Conservation (phyloP, 23 tunicate species). For the Ascidia mentula region DNA sequence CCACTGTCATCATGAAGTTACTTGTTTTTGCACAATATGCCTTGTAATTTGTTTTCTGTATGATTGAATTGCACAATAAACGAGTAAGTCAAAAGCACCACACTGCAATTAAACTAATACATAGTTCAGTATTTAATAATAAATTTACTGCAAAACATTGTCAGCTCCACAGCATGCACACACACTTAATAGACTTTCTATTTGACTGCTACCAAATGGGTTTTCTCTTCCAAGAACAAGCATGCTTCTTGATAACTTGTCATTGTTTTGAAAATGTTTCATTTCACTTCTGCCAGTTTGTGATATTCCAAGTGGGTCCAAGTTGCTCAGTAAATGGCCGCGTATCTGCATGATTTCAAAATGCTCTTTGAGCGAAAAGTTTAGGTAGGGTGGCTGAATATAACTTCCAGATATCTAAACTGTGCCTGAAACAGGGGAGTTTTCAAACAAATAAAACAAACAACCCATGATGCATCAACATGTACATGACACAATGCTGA, state of each 20-base stretch:
- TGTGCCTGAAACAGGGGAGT: neutral
- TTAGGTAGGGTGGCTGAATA: neutral
- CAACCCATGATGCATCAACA: neutral
- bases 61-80: too few species aligned
- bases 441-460: neutral
- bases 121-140: too few species aligned
- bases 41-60: too few species aligned
- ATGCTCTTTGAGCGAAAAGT: neutral
- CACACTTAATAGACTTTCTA: neutral
- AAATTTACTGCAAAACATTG: too few species aligned
- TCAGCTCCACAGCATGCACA: neutral
- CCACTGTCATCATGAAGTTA: too few species aligned
- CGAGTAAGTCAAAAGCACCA: too few species aligned
- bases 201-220: slow-evolving; percentile 56
- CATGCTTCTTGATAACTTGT: neutral
- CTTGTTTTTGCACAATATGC: too few species aligned
- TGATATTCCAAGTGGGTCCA: slow-evolving; percentile 84
- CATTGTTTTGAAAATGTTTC: neutral
- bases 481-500: neutral
- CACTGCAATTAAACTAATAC: too few species aligned
- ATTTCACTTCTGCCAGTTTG: slow-evolving; percentile 17
- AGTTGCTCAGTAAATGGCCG: slow-evolving; percentile 77
- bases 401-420: neutral
- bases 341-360: slow-evolving; percentile 58
- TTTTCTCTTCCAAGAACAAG: slow-evolving; percentile 42